phyloP scores from a whole-genome alignment of 1,140 invertebrate species.

The Cotesia typhae region DNA sequence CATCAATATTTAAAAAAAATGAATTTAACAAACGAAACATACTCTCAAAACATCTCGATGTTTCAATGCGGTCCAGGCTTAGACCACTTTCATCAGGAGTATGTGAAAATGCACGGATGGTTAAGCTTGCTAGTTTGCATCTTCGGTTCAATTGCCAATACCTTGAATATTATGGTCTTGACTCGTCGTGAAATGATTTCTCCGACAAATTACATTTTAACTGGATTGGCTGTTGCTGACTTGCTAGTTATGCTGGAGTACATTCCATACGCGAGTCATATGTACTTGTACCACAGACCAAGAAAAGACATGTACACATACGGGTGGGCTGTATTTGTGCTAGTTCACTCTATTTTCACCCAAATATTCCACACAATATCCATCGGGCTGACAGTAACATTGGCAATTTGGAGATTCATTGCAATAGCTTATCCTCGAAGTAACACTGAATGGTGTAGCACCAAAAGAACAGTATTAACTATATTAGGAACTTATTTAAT shows the following conservation, averaged over 20 bases:
- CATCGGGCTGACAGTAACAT: constrained; percentile 89
- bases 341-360: constrained; percentile 85
- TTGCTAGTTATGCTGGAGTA: constrained; percentile 93
- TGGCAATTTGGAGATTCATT: constrained; percentile 93
- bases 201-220: constrained; percentile 91
- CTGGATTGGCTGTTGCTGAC: constrained; percentile 90
- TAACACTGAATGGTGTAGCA: constrained; percentile 81
- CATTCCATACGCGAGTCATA: constrained; percentile 86
- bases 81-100: constrained; percentile 60
- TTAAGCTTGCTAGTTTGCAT: constrained; percentile 83
- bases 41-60: background rate
- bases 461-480: constrained; percentile 74
- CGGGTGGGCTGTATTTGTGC: constrained; percentile 81
- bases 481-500: constrained; percentile 83
- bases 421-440: constrained; percentile 83
- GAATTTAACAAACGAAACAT: constrained; percentile 26
- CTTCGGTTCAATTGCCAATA: constrained; percentile 91
- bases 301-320: constrained; percentile 74
- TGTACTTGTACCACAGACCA: constrained; percentile 73
- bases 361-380: constrained; percentile 91
- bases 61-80: constrained; percentile 62
- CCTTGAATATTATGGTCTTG: constrained; percentile 93
- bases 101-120: constrained; percentile 74
- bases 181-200: constrained; percentile 91
- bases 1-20: constrained; percentile 5